Conservation (phyloP, 2,888 invertebrate species). For the Abrostola triplasia region DNA sequence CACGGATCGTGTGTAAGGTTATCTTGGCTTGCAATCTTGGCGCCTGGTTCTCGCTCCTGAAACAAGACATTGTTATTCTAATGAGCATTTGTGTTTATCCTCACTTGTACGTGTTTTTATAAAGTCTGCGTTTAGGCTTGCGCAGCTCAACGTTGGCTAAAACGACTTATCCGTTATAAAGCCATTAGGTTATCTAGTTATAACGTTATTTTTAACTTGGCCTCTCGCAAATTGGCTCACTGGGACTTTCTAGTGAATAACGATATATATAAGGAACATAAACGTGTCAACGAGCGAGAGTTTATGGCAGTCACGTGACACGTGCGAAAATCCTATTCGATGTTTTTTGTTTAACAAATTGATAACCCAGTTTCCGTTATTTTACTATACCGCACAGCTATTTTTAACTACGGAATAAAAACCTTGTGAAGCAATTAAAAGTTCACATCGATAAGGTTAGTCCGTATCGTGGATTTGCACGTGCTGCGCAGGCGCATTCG, state of each 20-base stretch:
- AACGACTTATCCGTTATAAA: slow-evolving; percentile 2
- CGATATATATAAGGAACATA: too few species aligned
- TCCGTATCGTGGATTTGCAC: slow-evolving; percentile 23
- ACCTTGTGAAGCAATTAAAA: slow-evolving; percentile 32
- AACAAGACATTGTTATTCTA: neutral
- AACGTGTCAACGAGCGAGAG: too few species aligned
- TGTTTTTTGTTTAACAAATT: neutral
- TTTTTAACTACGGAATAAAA: slow-evolving; percentile 9
- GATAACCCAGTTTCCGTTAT: neutral
- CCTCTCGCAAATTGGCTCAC: neutral
- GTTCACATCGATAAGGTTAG: slow-evolving; percentile 28
- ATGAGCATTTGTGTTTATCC: neutral
- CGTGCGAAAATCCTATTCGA: neutral
- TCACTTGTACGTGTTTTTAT: neutral
- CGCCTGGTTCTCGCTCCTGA: neutral
- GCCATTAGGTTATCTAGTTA: neutral
- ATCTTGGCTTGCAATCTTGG: neutral
- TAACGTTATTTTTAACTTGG: neutral
- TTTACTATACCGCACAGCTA: neutral
- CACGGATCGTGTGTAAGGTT: neutral
- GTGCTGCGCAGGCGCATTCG: slow-evolving; percentile 30
- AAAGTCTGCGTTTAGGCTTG: neutral
- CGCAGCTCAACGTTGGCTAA: neutral
- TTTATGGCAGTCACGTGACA: neutral
- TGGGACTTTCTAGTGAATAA: too few species aligned